A percentile compares a stretch with the other conserved stretches of the same genome.
Evolutionary conservation across 2,888 invertebrate species (phyloP).

Genomic region (Oxystoma pomonae): DNA sequence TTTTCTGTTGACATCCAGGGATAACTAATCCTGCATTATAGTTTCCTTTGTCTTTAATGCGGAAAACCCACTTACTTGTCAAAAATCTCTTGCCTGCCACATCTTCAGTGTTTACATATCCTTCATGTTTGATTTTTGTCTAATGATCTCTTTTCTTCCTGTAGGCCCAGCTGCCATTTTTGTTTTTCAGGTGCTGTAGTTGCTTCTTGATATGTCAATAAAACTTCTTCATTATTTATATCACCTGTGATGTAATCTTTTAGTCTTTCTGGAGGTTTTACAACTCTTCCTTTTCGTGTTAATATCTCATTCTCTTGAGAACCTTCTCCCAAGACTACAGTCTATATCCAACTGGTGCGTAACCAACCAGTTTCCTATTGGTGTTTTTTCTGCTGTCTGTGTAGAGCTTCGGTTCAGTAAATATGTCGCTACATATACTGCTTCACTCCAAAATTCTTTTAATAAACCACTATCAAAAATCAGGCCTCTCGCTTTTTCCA

Average conservation of each 20-base stretch:
- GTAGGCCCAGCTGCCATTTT: slow-evolving; percentile 24
- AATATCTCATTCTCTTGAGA: not conserved
- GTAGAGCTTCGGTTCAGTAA: slow-evolving; percentile 33
- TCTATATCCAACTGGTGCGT: slow-evolving; percentile 18
- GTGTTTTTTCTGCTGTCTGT: slow-evolving; percentile 24
- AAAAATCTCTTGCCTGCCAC: slow-evolving; percentile 16
- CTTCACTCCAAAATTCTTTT: slow-evolving; percentile 36
- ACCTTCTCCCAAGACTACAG: slow-evolving; percentile 11
- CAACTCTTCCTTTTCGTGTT: slow-evolving; percentile 6
- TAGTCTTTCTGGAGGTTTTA: slow-evolving; percentile 13
- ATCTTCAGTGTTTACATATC: slow-evolving; percentile 19
- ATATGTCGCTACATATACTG: slow-evolving; percentile 28
- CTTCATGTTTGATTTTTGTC: slow-evolving; percentile 28
- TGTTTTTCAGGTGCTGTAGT: slow-evolving; percentile 14
- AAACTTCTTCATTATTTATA: slow-evolving; percentile 2
- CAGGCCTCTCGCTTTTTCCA: slow-evolving; percentile 29
- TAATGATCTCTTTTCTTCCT: slow-evolving; percentile 21
- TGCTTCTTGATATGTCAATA: slow-evolving; percentile 25
- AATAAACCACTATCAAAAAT: slow-evolving; percentile 29
- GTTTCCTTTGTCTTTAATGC: slow-evolving; percentile 16
- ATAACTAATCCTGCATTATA: slow-evolving; percentile 22
- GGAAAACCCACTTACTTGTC: slow-evolving; percentile 15
- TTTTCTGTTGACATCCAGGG: slow-evolving; percentile 15
- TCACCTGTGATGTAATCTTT: slow-evolving; percentile 13
- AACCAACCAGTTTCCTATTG: slow-evolving; percentile 34